Evolutionary conservation across 2,113 vertebrate species (phyloP).

Genomic region (Plotosus lineatus): DNA sequence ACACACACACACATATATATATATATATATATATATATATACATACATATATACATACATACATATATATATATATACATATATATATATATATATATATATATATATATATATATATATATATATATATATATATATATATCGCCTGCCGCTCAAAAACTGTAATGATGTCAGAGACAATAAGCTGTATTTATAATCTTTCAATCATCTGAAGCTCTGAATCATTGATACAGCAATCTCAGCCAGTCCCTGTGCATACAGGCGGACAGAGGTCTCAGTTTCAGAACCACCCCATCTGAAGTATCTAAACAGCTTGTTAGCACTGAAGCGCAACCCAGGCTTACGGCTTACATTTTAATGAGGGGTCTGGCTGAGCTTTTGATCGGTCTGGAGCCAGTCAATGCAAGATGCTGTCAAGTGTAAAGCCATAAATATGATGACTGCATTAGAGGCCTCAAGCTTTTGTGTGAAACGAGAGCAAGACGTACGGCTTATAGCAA

Average conservation of each 20-base stretch:
- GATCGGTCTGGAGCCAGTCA: not conserved
- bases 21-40: too few species aligned
- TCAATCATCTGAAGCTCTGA: too few species aligned
- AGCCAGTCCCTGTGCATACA: not conserved
- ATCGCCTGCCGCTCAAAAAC: too few species aligned
- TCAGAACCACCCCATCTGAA: not conserved
- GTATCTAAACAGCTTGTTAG: not conserved
- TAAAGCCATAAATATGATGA: constrained; percentile 48
- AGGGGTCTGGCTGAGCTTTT: not conserved
- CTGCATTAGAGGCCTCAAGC: constrained; percentile 28
- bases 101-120: too few species aligned
- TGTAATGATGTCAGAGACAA: not conserved
- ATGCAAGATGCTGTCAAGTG: constrained; percentile 52
- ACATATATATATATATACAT: too few species aligned
- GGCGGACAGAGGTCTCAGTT: not conserved
- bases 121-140: too few species aligned
- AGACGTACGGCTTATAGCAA: not conserved
- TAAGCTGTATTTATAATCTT: not conserved
- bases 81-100: too few species aligned
- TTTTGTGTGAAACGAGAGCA: not conserved
- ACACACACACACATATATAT: too few species aligned
- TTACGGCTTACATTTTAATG: not conserved
- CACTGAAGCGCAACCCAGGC: not conserved
- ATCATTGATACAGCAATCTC: not conserved
- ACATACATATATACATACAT: too few species aligned